Evolutionary conservation across 2,888 invertebrate genomes (phyloP).

Genomic region (Agelastica alni): DNA sequence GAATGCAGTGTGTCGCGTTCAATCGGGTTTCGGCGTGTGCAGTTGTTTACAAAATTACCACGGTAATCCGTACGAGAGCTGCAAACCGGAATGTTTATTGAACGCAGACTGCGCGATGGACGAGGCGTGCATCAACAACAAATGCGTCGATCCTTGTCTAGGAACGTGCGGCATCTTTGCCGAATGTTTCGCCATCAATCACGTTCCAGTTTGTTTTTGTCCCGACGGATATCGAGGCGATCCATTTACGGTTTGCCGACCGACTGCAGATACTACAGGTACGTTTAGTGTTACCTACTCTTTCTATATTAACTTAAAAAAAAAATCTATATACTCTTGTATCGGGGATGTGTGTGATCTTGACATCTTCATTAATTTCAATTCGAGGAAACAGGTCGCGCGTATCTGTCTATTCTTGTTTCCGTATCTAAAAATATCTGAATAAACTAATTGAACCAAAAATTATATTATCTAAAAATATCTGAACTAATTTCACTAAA

Average conservation of each 20-base stretch:
- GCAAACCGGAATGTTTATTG: constrained; percentile 82
- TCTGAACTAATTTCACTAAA: too few species aligned
- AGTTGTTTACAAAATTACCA: constrained; percentile 73
- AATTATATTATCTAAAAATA: too few species aligned
- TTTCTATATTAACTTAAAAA: too few species aligned
- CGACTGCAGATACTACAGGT: too few species aligned
- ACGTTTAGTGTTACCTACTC: too few species aligned
- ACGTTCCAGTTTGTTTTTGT: constrained; percentile 66
- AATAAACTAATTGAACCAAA: too few species aligned
- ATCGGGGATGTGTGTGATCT: too few species aligned
- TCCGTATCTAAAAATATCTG: too few species aligned
- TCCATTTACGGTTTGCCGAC: constrained; percentile 60
- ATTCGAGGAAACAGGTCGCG: too few species aligned
- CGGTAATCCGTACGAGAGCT: constrained; percentile 77
- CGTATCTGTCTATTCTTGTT: too few species aligned
- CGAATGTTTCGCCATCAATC: constrained; percentile 74
- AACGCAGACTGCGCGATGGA: constrained; percentile 84
- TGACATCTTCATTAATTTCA: too few species aligned
- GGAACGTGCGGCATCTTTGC: constrained; percentile 85
- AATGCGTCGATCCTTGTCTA: constrained; percentile 83
- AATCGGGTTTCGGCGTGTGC: constrained; percentile 73
- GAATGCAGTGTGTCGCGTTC: constrained; percentile 76
- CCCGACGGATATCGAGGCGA: constrained; percentile 61
- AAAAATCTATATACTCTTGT: too few species aligned
- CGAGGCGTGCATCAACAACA: constrained; percentile 79